These are phyloP conservation scores for Caradrina clavipalpis DNA, from an alignment of 2,888 invertebrate genomes.

Conservation along the genomic window DNA sequence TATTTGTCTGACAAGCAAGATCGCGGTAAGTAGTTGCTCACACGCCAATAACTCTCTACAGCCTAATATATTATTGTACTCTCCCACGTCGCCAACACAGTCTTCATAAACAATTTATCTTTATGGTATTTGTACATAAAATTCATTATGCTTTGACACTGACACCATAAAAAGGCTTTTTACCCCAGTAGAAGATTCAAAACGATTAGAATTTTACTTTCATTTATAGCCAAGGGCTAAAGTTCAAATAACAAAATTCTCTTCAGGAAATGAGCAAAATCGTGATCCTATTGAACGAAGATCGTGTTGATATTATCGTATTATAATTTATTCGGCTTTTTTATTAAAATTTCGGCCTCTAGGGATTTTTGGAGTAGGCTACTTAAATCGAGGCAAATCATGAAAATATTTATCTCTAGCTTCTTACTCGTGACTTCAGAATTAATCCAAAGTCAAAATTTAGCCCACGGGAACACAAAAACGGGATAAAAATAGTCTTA, in stretches of 20 bases:
- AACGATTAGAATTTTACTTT: conserved; percentile 38
- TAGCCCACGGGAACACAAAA: too few relatives aligned
- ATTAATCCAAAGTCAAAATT: too few relatives aligned
- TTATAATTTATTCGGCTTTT: conserved; percentile 29
- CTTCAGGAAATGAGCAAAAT: conserved; percentile 41
- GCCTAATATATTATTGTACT: background rate
- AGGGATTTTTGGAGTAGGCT: background rate
- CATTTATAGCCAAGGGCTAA: conserved; percentile 13
- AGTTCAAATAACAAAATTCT: conserved; percentile 47
- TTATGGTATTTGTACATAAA: conserved; percentile 2
- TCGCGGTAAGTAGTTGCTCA: background rate
- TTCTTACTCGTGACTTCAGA: too few relatives aligned
- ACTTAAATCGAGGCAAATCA: background rate
- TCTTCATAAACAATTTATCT: background rate
- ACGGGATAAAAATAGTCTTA: too few relatives aligned
- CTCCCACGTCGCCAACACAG: background rate
- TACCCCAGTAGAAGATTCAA: conserved; percentile 8
- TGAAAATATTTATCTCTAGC: background rate
- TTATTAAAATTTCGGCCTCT: conserved; percentile 13
- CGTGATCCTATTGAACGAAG: conserved; percentile 29
- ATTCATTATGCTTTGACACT: conserved; percentile 10
- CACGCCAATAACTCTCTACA: background rate
- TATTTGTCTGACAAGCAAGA: background rate
- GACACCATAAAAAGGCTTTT: conserved; percentile 8
- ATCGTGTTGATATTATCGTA: conserved; percentile 31